phyloP scores from a whole-genome alignment of 2,113 vertebrate species.

The Polypterus bichir region DNA sequence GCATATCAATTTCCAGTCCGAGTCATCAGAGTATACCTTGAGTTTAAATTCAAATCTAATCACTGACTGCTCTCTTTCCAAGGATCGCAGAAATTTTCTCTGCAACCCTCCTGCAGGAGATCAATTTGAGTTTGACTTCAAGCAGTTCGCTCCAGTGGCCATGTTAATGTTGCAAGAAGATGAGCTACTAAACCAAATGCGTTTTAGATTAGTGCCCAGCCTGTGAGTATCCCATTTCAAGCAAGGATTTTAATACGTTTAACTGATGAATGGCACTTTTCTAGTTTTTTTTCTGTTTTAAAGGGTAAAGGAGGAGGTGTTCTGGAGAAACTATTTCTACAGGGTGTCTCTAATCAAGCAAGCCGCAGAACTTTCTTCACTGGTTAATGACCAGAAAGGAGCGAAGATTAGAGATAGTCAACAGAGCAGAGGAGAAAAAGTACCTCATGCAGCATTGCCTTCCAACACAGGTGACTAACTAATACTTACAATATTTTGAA shows the following conservation, averaged over 20 bases:
- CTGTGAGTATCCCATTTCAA: slow-evolving; percentile 6
- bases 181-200: slow-evolving; percentile 9
- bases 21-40: no score
- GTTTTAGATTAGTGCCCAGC: slow-evolving; percentile 14
- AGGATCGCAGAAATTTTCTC: slow-evolving; percentile 16
- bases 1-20: no score
- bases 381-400: background rate
- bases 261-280: background rate
- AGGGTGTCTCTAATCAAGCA: slow-evolving; percentile 16
- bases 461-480: no score
- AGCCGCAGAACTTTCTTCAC: slow-evolving; percentile 7
- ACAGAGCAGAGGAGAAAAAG: background rate
- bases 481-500: no score
- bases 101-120: slow-evolving; percentile 13
- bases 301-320: slow-evolving; percentile 16
- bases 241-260: background rate
- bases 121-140: slow-evolving; percentile 11
- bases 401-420: no score
- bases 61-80: background rate
- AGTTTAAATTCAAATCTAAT: background rate
- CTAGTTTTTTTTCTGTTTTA: background rate
- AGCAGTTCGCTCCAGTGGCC: slow-evolving; percentile 4
- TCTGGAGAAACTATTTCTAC: slow-evolving; percentile 19
- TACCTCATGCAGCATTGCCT: no score
- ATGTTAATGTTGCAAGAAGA: slow-evolving; percentile 12